Base-by-base conservation (phyloP, 1,140 invertebrate species). In the Mizuhopecten yessoensis region DNA sequence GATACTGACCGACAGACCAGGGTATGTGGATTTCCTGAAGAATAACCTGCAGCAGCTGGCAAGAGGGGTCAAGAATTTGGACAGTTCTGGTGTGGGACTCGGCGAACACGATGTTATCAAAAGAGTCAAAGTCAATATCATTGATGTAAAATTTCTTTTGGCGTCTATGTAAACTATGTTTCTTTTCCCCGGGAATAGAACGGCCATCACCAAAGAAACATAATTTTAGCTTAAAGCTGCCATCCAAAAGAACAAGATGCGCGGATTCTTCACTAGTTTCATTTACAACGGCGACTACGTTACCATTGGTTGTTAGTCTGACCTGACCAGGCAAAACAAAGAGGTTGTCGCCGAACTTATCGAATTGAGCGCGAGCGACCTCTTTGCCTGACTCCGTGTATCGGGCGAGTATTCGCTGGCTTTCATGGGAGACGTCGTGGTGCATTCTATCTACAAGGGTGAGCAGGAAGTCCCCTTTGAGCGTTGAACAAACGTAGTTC, bases 121-220 rank as follows among this genome's bases (percentile, higher is more conserved):
- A 75, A 9, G 57, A 75, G 29, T 75, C 57, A 29, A 75, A 75
- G 57, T 75, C 57, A n/a, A 75, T n/a, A 75, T 75, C 57, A 29
- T 75, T 75, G 57, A 75, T 75, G n/a, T 75, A 75, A 75, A 75
- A 75, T 75, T 75, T 75, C 57, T 75, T 75, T 29, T 75, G 57
- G n/a, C 57, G n/a, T 29, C n/a, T 75, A 29, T 23, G 57, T 29
- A 75, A 75, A 75, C 57, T 75, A 75, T 75, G 57, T 13, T 29
- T 75, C 57, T 75, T 75, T 75, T 75, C 57, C 0, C 57, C 57
- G 5, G 57, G 57, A 29, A 75, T 75, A 29, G 57, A 9, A 29
- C 57, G 57, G 23, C 57, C 57, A 75, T 75, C 57, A n/a, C 57
- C 57, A 13, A 75, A 75, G 57, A 75, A 75, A n/a, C 57, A n/a